Percentiles rank a stretch among this genome's conserved stretches.
Conservation (phyloP, 2,113 vertebrate species). For the Dasypus novemcinctus region DNA sequence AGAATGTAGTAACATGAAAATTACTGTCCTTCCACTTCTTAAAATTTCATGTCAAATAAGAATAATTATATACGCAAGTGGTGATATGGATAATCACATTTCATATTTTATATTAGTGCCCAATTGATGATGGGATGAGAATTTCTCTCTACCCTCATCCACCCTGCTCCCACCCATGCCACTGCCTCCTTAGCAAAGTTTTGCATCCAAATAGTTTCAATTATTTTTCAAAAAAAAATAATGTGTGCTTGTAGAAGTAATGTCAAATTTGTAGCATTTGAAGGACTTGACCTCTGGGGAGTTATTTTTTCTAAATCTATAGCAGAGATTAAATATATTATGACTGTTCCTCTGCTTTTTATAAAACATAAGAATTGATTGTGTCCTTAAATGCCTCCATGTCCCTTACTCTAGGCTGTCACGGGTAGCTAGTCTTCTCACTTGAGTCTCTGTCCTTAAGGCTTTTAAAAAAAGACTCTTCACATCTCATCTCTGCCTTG, state of each 20-base stretch:
- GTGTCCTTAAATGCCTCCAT: not conserved
- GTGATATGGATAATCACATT: not conserved
- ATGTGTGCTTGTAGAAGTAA: not conserved
- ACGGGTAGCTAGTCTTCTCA: not conserved
- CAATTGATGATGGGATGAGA: not conserved
- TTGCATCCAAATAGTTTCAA: not conserved
- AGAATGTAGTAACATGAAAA: constrained; percentile 38
- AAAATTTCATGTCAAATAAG: constrained; percentile 37
- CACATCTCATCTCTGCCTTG: constrained; percentile 2
- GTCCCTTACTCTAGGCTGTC: not conserved
- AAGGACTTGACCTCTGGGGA: not conserved
- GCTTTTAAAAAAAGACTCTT: not conserved
- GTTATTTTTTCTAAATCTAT: constrained; percentile 52
- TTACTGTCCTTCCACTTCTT: constrained; percentile 61
- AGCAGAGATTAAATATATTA: constrained; percentile 29
- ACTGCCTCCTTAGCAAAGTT: not conserved
- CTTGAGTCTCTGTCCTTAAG: constrained; percentile 2
- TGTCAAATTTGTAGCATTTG: not conserved
- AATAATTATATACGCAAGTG: constrained; percentile 13
- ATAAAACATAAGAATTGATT: not conserved
- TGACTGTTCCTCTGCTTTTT: not conserved
- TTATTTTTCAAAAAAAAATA: not conserved
- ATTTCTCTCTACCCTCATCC: not conserved
- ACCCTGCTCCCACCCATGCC: not conserved
- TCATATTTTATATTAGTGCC: not conserved